Evolutionary conservation across 2,797 vertebrate species (phyloP).

Genomic region (Acanthiza pusilla): DNA sequence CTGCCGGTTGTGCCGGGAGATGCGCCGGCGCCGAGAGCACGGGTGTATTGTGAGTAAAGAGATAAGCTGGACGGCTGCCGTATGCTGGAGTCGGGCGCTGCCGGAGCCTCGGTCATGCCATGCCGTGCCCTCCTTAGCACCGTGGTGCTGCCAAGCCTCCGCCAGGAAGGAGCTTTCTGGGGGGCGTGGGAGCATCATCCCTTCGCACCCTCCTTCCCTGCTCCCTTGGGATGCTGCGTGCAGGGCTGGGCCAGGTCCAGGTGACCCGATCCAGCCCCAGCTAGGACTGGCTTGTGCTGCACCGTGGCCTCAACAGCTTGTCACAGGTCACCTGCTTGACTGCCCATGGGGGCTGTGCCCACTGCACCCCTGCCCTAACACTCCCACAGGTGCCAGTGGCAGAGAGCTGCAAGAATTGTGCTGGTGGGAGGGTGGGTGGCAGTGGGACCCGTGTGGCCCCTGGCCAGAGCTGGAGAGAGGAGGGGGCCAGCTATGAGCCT

Average conservation of each 20-base stretch:
- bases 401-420: background rate
- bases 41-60: background rate
- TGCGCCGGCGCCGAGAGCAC: rapidly evolving
- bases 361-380: background rate
- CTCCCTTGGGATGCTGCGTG: rapidly evolving
- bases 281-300: background rate
- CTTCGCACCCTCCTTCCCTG: rapidly evolving
- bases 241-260: background rate
- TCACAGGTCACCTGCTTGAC: background rate
- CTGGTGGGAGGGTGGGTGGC: background rate
- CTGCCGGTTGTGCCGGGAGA: rapidly evolving
- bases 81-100: background rate
- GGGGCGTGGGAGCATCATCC: background rate
- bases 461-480: background rate
- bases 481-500: rapidly evolving
- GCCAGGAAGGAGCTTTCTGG: rapidly evolving
- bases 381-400: background rate
- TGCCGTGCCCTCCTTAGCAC: rapidly evolving
- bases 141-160: background rate
- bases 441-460: rapidly evolving
- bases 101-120: background rate
- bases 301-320: rapidly evolving
- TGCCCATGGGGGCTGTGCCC: background rate
- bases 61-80: background rate
- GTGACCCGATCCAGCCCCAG: background rate